Evolutionary conservation across 2,113 vertebrate species (phyloP), one percentile per base, ranked within the genome.

Genomic region (Microcebus lehilahytsara): DNA sequence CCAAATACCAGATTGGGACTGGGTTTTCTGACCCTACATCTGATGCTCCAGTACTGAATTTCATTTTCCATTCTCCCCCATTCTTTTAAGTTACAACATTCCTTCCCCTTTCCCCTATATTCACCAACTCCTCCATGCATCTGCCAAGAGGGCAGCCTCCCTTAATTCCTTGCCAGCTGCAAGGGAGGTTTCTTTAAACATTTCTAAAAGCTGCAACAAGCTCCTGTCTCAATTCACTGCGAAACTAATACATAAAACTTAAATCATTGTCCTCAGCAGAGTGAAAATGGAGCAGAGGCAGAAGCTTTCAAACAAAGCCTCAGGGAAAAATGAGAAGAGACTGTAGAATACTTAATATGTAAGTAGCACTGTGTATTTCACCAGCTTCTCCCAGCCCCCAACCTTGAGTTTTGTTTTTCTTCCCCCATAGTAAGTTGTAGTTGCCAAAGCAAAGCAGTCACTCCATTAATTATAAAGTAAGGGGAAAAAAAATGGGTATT

Each of bases 391-490:
- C 56, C 11, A 34, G 3, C 19, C 23, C 64, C 30, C 34, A 58
- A 22, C 51, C 49, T 56, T 85, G 62, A 16, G 46, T 49, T 30
- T 20, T 51, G 4, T 3, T 51, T 37, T 20, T 40, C 46, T 62
- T 75, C 40, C 27, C 20, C 37, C 49, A 72, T 74, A 93, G 85
- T 96, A 79, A 71, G 89, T 91, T 77, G 71, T 46, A 96, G 96
- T 97, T 97, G 93, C 80, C 56, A 95, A 84, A 42, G 49, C 85
- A 86, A 74, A 96, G 84, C 51, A 75, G 60, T 84, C 89, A 69
- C 72, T 95, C 72, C 89, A 97, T 96, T 97, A 98, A 98, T 98
- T 98, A 97, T 86, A 96, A 96, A 95, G 74, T 72, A 98, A 97
- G 96, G 93, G 46, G 1, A 46, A 80, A 12, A 96, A 98, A 98